Evolutionary conservation across 2,113 vertebrate species (phyloP), one percentile per base, ranked within the genome.

Genomic region (Menura novaehollandiae): DNA sequence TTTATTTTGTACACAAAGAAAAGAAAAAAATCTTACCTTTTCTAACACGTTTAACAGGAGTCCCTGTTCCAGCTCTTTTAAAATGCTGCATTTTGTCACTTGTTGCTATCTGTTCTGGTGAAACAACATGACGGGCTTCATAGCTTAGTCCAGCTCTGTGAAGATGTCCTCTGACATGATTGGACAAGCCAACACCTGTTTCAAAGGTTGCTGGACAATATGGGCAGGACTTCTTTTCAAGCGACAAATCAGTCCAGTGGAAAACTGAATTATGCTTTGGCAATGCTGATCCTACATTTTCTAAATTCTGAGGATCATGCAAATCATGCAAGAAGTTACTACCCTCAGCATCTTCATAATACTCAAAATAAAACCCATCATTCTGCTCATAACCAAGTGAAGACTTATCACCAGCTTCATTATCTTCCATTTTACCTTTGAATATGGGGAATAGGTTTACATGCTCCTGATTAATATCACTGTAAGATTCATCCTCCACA

Each of bases 171-270:
- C 99, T 98, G 69, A 99, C 98, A 12, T 99, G 99, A 98, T 99
- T 99, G 89, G 99, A 99, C 96, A 99, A 97, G 56, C 99, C 98
- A 95, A 99, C 99, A 88, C 99, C 99, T 32, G 99, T 99, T 97
- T 99, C 98, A 97, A 99, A 99, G 67, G 98, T 97, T 83, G 99
- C 99, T 66, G 99, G 99, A 97, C 99, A 99, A 89, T 99, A 99
- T 3, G 99, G 99, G 87, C 99, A 99, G 4, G 98, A 98, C 96
- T 99, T 99, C 92, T 98, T 98, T 88, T 99, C 98, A n/a, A 98
- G 97, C 19, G 98, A 98, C 95, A 98, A 88, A 96, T 98, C 98
- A 94, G 98, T 98, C 98, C 98, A 98, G 74, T 98, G 98, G 89
- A 98, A 98, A 97, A 98, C 96, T 73, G 98, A 98, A 94, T 96